Conservation (phyloP, 2,888 invertebrate species). For the Ametastegia equiseti region DNA sequence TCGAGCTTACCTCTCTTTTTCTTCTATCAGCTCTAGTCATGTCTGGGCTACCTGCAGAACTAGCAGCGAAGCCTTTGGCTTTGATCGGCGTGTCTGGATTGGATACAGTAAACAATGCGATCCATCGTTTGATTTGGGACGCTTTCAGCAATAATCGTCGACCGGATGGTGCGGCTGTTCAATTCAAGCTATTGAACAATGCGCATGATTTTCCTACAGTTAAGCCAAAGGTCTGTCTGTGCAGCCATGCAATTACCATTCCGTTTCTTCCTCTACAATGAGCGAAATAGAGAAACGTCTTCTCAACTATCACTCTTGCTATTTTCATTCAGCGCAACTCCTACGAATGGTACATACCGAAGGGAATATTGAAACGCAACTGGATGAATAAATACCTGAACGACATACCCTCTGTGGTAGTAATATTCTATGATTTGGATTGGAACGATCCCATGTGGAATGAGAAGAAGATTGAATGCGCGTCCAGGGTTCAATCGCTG, state of each 20-base stretch:
- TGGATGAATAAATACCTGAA: slow-evolving; percentile 97
- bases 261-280: too few relatives aligned
- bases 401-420: slow-evolving; percentile 93
- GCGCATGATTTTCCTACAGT: slow-evolving; percentile 93
- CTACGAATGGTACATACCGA: slow-evolving; percentile 97
- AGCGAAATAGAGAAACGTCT: not conserved
- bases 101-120: slow-evolving; percentile 89
- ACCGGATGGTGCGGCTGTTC: slow-evolving; percentile 88
- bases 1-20: not conserved
- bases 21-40: slow-evolving; percentile 55
- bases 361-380: slow-evolving; percentile 94
- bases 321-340: slow-evolving; percentile 82
- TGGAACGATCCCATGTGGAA: slow-evolving; percentile 98
- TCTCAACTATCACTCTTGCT: not conserved
- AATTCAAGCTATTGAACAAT: slow-evolving; percentile 88
- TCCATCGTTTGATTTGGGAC: slow-evolving; percentile 96
- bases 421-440: slow-evolving; percentile 97
- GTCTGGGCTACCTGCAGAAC: slow-evolving; percentile 88
- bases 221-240: slow-evolving; percentile 81
- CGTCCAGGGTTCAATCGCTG: slow-evolving; percentile 90
- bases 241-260: not conserved
- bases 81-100: slow-evolving; percentile 93
- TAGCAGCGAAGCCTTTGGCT: slow-evolving; percentile 90
- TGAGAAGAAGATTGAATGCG: slow-evolving; percentile 96
- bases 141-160: slow-evolving; percentile 91